A percentile compares a stretch with the other conserved stretches of the same genome.
These are phyloP conservation scores for Channa argus DNA, from an alignment of 2,113 vertebrate genomes.

Conservation along the genomic window DNA sequence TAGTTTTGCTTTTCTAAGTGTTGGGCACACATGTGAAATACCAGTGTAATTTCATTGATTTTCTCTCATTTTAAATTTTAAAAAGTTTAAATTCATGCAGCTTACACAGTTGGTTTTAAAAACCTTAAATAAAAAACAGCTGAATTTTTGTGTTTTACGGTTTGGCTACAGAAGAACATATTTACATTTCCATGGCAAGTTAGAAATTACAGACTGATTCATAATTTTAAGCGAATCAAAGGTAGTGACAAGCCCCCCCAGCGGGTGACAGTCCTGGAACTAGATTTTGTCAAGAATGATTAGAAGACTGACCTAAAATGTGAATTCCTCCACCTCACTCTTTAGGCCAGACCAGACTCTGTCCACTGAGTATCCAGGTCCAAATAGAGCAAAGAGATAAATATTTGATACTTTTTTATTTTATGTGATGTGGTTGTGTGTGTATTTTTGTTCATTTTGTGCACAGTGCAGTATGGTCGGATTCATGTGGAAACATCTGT, in stretches of 20 bases:
- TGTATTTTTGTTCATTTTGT: slow-evolving; percentile 54
- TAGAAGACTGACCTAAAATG: slow-evolving; percentile 29
- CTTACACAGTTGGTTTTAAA: too few relatives aligned
- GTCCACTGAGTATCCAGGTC: slow-evolving; percentile 33
- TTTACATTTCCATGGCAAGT: background rate
- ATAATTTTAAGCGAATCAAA: slow-evolving; percentile 18
- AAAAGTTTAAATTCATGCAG: too few relatives aligned
- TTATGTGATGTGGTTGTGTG: slow-evolving; percentile 67
- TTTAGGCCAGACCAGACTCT: slow-evolving; percentile 32
- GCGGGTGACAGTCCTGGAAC: slow-evolving; percentile 20
- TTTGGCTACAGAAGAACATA: background rate
- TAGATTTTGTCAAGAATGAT: slow-evolving; percentile 21
- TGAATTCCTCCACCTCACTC: slow-evolving; percentile 26
- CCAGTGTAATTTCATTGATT: too few relatives aligned
- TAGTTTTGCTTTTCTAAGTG: too few relatives aligned
- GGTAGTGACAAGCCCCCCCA: slow-evolving; percentile 20
- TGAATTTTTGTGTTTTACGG: background rate
- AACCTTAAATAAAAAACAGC: background rate
- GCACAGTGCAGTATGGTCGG: slow-evolving; percentile 53
- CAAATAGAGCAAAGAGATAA: slow-evolving; percentile 30
- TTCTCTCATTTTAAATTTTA: too few relatives aligned
- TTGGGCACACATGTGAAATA: too few relatives aligned
- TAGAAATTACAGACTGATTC: background rate
- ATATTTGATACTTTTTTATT: slow-evolving; percentile 37
- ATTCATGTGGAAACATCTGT: slow-evolving; percentile 81